Evolutionary conservation across 2,113 vertebrate genomes (phyloP).

Genomic region (Peucedramus taeniatus): DNA sequence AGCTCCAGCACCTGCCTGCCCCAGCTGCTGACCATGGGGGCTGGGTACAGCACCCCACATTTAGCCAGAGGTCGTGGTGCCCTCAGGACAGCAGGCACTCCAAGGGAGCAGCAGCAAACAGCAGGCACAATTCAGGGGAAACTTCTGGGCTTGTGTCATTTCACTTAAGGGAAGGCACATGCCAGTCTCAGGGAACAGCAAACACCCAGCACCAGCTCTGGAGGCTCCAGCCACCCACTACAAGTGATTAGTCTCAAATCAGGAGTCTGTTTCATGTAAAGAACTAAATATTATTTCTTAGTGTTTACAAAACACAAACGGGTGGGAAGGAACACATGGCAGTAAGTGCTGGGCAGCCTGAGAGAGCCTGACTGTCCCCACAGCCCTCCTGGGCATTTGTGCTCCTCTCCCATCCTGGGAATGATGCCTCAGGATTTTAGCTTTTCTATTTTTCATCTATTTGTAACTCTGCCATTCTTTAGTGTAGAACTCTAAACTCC

Average conservation of each 20-base stretch:
- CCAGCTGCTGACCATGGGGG: background rate
- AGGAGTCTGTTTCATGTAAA: background rate
- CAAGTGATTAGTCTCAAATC: background rate
- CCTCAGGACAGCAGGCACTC: background rate
- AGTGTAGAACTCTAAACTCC: rapidly evolving
- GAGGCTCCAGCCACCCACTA: background rate
- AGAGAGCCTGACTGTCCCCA: background rate
- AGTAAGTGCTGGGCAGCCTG: background rate
- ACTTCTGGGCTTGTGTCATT: background rate
- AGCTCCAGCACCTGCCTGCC: background rate
- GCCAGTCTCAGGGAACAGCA: rapidly evolving
- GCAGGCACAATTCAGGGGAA: background rate
- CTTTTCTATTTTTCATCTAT: rapidly evolving
- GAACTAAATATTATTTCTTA: background rate
- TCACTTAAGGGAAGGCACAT: rapidly evolving
- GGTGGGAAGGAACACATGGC: background rate
- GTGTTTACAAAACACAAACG: background rate
- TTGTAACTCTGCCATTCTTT: background rate
- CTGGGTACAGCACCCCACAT: background rate
- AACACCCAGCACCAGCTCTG: background rate
- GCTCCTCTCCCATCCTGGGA: background rate
- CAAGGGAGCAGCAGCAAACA: background rate
- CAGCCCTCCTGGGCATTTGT: background rate
- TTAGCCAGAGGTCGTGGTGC: no score
- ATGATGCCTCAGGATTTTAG: background rate